Conservation (phyloP, 2,113 vertebrate species). For the Varanus salvator region DNA sequence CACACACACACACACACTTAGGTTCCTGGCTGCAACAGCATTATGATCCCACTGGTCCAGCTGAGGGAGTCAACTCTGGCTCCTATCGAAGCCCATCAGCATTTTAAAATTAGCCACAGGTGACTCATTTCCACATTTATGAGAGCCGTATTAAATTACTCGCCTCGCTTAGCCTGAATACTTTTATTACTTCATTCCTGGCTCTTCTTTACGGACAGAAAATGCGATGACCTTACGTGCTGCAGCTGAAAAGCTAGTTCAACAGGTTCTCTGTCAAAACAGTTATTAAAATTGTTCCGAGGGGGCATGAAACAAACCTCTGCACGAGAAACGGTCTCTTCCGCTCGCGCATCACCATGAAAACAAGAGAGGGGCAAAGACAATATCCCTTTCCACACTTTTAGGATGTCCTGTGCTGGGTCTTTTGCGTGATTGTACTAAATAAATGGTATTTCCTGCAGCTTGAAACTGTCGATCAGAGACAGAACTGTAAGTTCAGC, state of each 20-base stretch:
- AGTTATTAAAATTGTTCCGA: conserved; percentile 70
- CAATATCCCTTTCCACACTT: not conserved
- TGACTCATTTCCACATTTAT: conserved; percentile 70
- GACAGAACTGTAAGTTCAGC: not conserved
- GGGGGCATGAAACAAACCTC: conserved; percentile 55
- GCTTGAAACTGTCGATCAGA: fast-evolving
- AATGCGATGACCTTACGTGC: conserved; percentile 72
- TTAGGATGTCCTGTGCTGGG: conserved; percentile 31
- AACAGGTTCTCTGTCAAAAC: conserved; percentile 73
- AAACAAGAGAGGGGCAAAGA: conserved; percentile 35
- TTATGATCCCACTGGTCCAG: conserved; percentile 57
- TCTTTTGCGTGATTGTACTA: conserved; percentile 62
- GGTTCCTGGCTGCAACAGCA: conserved; percentile 43
- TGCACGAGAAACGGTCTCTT: conserved; percentile 34
- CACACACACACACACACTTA: not conserved
- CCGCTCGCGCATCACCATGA: conserved; percentile 34
- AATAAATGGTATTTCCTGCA: conserved; percentile 59
- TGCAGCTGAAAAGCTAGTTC: conserved; percentile 61
- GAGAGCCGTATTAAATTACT: conserved; percentile 71
- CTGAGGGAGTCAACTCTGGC: conserved; percentile 62
- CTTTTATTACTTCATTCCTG: conserved; percentile 73
- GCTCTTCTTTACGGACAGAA: conserved; percentile 71
- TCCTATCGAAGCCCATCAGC: conserved; percentile 71
- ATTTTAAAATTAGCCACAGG: conserved; percentile 75
- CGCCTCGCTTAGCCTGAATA: conserved; percentile 68